Evolutionary conservation across 2,888 invertebrate genomes (phyloP), one percentile per base, ranked within the genome.

Genomic region (Atethmia centrago): DNA sequence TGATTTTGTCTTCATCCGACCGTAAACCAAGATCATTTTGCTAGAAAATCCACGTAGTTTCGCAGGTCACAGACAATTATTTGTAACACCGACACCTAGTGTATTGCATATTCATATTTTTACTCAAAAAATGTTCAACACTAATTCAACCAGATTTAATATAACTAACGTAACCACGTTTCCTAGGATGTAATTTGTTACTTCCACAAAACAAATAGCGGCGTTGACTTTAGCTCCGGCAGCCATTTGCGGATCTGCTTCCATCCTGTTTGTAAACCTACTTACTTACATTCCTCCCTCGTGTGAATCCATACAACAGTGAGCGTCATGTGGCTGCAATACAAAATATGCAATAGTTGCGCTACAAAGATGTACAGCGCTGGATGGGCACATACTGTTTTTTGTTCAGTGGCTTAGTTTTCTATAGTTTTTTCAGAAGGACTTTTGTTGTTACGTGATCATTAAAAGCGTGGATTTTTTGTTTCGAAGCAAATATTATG

Each of bases 211-310:
- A 88, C 87, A 90, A 90, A 90, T 84, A 86, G 73, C 80, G 70
- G 71, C 83, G 88, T 87, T 87, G 88, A 90, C 89, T 89, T 85
- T 86, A 86, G 88, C 87, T 88, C 72, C 84, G 83, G 84, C 84
- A 85, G 82, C 87, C 90, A 89, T 90, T 90, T 89, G 88, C 86
- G 88, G 87, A 89, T 86, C 86, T 83, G 82, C 82, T 82, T 83
- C 77, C 84, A 86, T 88, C 88, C 88, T 86, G 84, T 90, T 87
- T 88, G 88, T 87, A 87, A 90, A 89, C 87, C 85, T 88, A 88
- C 87, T 89, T 88, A 88, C 86, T 87, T 85, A 88, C 89, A 89
- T 91, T 88, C 87, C 88, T 86, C 83, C 85, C 87, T 85, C 83
- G 88, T 83, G 88, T 84, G 85, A 87, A 88, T 79, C 87, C 83